Evolutionary conservation across 2,888 invertebrate species (phyloP).

Genomic region (Frankliniella fusca): DNA sequence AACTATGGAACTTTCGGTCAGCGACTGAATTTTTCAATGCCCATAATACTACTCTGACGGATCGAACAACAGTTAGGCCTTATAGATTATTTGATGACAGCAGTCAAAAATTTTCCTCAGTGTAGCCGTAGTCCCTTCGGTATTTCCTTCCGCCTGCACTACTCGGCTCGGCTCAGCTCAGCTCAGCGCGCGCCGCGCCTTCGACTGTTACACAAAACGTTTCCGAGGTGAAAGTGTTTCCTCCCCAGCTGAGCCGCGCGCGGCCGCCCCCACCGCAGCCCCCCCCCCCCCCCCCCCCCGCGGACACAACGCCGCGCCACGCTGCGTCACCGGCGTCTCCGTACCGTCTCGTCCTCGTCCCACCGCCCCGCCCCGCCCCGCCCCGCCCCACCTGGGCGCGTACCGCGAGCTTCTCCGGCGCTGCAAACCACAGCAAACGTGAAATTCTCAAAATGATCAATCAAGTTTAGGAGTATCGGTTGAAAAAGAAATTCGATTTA

Average conservation of each 20-base stretch:
- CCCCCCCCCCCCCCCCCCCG: neutral
- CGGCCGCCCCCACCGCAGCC: neutral
- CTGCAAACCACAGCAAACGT: too few relatives aligned
- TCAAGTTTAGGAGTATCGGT: neutral
- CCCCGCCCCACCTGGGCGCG: neutral
- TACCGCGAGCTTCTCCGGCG: neutral
- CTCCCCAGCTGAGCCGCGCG: conserved; percentile 9
- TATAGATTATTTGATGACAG: too few relatives aligned
- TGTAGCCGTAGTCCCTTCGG: neutral
- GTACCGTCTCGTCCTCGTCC: neutral
- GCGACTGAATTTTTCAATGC: too few relatives aligned
- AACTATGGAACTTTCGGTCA: too few relatives aligned
- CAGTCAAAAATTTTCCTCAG: too few relatives aligned
- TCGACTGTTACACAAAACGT: conserved; percentile 26
- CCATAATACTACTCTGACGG: too few relatives aligned
- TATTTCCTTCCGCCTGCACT: conserved; percentile 5
- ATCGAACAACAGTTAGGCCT: too few relatives aligned
- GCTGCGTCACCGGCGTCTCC: neutral
- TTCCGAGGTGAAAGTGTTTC: conserved; percentile 26
- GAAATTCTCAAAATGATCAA: neutral
- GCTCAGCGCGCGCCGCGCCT: conserved; percentile 8
- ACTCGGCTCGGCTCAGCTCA: conserved; percentile 2
- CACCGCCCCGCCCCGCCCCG: neutral
- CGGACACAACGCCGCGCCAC: neutral
- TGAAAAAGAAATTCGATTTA: neutral